Base-by-base conservation (phyloP, 2,113 vertebrate species). In the Eublepharis macularius region DNA sequence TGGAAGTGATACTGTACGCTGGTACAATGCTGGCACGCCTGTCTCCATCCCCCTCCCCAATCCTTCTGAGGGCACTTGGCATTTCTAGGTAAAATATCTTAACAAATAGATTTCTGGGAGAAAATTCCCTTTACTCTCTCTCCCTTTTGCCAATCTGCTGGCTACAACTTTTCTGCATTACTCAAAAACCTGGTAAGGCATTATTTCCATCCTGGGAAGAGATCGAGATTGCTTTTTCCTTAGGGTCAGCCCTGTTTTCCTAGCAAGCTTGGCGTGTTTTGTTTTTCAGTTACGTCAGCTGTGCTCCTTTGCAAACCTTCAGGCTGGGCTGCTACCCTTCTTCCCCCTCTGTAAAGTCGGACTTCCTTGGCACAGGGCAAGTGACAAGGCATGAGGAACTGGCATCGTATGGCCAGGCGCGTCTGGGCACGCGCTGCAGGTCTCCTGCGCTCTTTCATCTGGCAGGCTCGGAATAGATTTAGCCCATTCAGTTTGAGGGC, bases 301-400 rank as follows among this genome's bases (percentile, higher is more conserved):
- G 49, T 81, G 24, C 34, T 21, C 21, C 36, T 9, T 45, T 13
- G 6, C 66, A 70, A 70, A 51, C 21, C 39, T 75, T 47, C 24
- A 65, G 73, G 13, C 6, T 0, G 66, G 8, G 2, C 1, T 0
- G 0, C 39, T 43, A 47, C 32, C 19, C 1, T n/a, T 69, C 60
- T 49, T 72, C 60, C 79, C 21, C 8, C 0, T 13, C 57, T n/a
- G 0, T 63, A 60, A 1, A 72, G 0, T 2, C 1, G 0, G n/a
- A 60, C 6, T 60, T 34, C 8, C 2, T 29, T 68, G 1, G 34
- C 39, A 41, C 26, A 24, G 78, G 0, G 57, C 57, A 60, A 60
- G 57, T 21, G 24, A 63, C 60, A 29, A 2, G 60, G 39, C 8
- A 19, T 0, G 3, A 81, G 51, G 83, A 84, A 72, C 54, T 63